Conservation (phyloP, 2,797 vertebrate species). For the Lateolabrax maculatus region DNA sequence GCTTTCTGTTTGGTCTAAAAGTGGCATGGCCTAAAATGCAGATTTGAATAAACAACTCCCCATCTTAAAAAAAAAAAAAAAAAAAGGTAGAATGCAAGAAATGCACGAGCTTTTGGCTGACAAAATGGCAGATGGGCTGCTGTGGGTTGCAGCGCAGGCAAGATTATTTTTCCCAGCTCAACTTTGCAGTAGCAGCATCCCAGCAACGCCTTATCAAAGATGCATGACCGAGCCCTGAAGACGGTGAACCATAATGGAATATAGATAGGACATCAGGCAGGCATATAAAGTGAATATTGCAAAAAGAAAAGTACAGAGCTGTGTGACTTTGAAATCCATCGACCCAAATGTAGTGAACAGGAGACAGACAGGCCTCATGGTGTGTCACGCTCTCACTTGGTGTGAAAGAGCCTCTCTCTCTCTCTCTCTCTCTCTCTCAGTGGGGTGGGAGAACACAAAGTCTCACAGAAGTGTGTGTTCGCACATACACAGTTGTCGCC, state of each 20-base stretch:
- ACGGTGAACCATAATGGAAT: not conserved
- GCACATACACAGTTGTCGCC: slow-evolving; percentile 49
- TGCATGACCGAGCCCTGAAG: slow-evolving; percentile 9
- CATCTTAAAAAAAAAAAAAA: not conserved
- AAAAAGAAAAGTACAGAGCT: not conserved
- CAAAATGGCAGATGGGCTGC: slow-evolving; percentile 82
- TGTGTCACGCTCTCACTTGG: slow-evolving; percentile 58
- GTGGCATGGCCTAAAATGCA: not conserved
- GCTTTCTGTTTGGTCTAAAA: not conserved
- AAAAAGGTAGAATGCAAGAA: slow-evolving; percentile 10
- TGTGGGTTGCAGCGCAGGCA: slow-evolving; percentile 49
- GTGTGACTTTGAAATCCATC: slow-evolving; percentile 20
- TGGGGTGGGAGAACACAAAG: slow-evolving; percentile 65
- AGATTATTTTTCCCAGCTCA: slow-evolving; percentile 46
- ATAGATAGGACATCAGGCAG: slow-evolving; percentile 2
- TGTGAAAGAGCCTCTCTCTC: slow-evolving; percentile 54
- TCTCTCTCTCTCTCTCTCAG: slow-evolving; percentile 35
- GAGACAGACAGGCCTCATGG: slow-evolving; percentile 47
- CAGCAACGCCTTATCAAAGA: slow-evolving; percentile 26
- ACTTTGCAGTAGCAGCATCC: slow-evolving; percentile 50
- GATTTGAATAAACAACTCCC: not conserved
- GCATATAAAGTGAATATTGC: slow-evolving; percentile 2
- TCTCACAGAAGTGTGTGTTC: slow-evolving; percentile 50
- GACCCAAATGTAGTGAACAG: slow-evolving; percentile 25
- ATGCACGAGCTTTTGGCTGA: slow-evolving; percentile 43